Percentiles rank a stretch among this genome's conserved stretches.
Evolutionary conservation across 92 coral and sea anemone species (phyloP).

Genomic region (Phenganax marumi): DNA sequence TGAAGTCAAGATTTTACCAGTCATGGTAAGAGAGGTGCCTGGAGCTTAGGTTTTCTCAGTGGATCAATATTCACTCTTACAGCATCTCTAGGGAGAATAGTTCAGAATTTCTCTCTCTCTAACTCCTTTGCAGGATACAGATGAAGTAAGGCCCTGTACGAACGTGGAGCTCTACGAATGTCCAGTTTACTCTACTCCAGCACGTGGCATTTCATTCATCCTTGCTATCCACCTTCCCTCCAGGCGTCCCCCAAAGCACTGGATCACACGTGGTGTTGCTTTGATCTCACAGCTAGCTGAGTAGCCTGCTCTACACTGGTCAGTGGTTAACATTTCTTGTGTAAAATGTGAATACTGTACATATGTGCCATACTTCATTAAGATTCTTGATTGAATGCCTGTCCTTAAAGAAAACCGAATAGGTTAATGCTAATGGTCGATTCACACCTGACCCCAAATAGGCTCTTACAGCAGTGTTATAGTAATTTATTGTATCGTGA

Average conservation of each 20-base stretch:
- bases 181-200: conserved; percentile 94
- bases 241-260: conserved; percentile 77
- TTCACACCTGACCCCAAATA: no score
- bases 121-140: conserved; percentile 8
- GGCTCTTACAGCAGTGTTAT: no score
- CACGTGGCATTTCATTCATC: conserved; percentile 84
- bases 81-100: not conserved
- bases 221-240: conserved; percentile 83
- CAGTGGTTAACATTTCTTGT: conserved; percentile 21
- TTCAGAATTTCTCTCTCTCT: not conserved
- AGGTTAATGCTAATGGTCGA: no score
- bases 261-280: conserved; percentile 99
- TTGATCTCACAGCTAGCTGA: conserved; percentile 87
- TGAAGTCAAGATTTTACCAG: conserved; percentile 68
- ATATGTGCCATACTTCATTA: not conserved
- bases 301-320: conserved; percentile 31
- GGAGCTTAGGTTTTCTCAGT: conserved; percentile 17
- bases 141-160: conserved; percentile 51
- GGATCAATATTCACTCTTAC: not conserved
- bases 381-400: not conserved
- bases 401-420: no score
- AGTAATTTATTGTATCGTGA: no score
- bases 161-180: conserved; percentile 72
- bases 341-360: not conserved
- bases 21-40: conserved; percentile 57